Base-by-base conservation (phyloP, 2,888 invertebrate species). In the Orchestes rusci region DNA sequence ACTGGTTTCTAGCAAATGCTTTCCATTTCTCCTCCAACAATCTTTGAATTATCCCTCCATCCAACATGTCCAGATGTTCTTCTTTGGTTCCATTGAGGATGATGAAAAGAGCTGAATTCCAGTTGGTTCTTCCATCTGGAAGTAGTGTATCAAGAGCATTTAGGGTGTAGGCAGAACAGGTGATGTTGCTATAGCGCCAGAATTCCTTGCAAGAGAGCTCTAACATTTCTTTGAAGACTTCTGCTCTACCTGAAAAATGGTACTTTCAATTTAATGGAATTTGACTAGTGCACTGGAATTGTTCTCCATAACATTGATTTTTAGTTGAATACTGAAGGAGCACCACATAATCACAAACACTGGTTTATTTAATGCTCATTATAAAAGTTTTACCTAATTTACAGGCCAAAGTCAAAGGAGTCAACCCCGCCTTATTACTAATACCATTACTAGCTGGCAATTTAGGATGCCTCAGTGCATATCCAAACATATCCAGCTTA, bases 21-120 rank as follows among this genome's bases (percentile, higher is more conserved):
- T 97, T 96, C 99, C 99, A 99, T 68, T 99, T 99, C 69, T 99
- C 97, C 68, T 96, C 96, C 13, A 99, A 75, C 36, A 99, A 72
- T 59, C 94, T 80, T 65, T 96, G 94, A 61, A 99, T 96, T 43
- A 99, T 97, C 19, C 97, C 97, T 35, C 96, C 49, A 36, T 50
- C 49, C 59, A 99, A 73, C 96, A 99, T 99, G 66, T 97, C 94
- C 64, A 99, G 76, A 76, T 99, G 99, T 60, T 93, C 96, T 61
- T 94, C 90, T 63, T 95, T 96, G 7, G 91, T 93, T 42, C 97
- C 97, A 64, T 96, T 95, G 50, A 97, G 74, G 59, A 99, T 96
- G 53, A 96, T 95, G 70, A 96, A 95, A 41, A 99, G 72, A 1
- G 97, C 97, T 0, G 97, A 97, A 67, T 95, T 95, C 92, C 95